Evolutionary conservation across 2,888 invertebrate species (phyloP), one percentile per base, ranked within the genome.

Genomic region (Octonoba sinensis): DNA sequence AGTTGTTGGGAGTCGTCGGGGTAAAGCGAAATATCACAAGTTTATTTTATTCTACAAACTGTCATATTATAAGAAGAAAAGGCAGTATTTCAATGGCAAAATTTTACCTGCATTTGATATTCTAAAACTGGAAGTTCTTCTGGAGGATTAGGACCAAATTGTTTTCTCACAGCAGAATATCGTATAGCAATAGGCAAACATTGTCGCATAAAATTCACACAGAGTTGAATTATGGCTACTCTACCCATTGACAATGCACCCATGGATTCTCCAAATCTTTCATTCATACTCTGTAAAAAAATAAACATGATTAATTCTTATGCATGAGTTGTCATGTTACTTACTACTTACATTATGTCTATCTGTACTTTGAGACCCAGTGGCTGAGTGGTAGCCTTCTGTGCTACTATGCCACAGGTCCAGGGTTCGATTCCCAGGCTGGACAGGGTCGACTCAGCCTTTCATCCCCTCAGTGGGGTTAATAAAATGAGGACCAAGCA

Each of bases 211-310:
- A 93, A 92, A 69, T 88, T 87, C 2, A 88, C 87, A 64, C 89
- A 87, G 89, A 91, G 89, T 85, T 89, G 59, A 96, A 89, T 0
- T 82, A 89, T 88, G 87, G 96, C 96, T 84, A 96, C 91, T 86
- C 96, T 93, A 87, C 93, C 93, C 64, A 94, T 93, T 0, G 96
- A 96, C 85, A 97, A 90, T 85, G 94, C 94, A 86, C 96, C 96
- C 51, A 97, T 89, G 0, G 95, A 94, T 27, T 75, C 75, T 87
- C 96, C 96, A 85, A 96, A 91, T 86, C 96, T 93, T 87, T 93
- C 93, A 57, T 93, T 94, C 0, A 95, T 94, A 87, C 96, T 96
- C 84, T 84, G 27, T 20, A 73, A 65, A 27, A n/a, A 3, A 56
- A 15, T 57, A 70, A 56, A 51, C 46, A 46, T 46, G n/a, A 46